Evolutionary conservation across 1,140 invertebrate species (phyloP).

Genomic region (Rhopalosiphum maidis): DNA sequence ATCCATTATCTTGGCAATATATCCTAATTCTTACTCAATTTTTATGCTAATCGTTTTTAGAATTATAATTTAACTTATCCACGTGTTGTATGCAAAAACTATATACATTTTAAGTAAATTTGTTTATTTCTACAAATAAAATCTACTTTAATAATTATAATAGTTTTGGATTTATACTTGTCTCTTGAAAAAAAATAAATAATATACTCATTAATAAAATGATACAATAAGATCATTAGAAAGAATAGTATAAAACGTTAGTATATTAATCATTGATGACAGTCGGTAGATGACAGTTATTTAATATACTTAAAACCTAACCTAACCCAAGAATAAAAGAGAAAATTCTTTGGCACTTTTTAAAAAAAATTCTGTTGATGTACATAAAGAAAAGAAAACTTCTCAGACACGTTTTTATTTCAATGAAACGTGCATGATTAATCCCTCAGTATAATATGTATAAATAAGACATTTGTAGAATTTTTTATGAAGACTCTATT

Average conservation of each 20-base stretch:
- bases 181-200: neutral
- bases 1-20: neutral
- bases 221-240: neutral
- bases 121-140: neutral
- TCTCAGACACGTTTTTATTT: slow-evolving; percentile 13
- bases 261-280: neutral
- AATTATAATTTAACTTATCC: neutral
- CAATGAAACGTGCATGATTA: slow-evolving; percentile 7
- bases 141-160: neutral
- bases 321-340: neutral
- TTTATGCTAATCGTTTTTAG: neutral
- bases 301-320: neutral
- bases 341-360: neutral
- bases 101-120: neutral
- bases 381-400: slow-evolving; percentile 25
- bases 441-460: neutral
- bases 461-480: neutral
- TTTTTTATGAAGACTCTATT: neutral
- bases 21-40: neutral
- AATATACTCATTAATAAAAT: neutral
- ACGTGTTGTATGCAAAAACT: neutral
- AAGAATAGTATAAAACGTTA: neutral
- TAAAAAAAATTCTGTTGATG: neutral
- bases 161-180: neutral
- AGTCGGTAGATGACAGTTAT: neutral